Conservation (phyloP, 2,113 vertebrate species). For the Eptesicus fuscus region DNA sequence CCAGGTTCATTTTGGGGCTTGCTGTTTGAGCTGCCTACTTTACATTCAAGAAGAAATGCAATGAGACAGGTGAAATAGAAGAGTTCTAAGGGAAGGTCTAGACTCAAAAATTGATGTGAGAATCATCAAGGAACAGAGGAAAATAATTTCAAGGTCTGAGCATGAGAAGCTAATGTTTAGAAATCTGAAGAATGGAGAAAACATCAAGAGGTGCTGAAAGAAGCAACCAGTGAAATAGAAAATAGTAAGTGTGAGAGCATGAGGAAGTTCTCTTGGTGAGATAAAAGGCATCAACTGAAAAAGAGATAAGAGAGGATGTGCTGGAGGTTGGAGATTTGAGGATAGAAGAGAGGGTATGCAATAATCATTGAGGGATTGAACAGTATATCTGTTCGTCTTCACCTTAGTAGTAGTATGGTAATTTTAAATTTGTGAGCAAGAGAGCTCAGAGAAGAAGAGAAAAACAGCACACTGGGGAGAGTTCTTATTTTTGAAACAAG, state of each 20-base stretch:
- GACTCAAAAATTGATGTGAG: neutral
- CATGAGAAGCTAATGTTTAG: neutral
- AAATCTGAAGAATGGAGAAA: neutral
- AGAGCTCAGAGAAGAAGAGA: neutral
- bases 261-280: neutral
- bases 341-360: neutral
- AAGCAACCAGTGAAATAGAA: neutral
- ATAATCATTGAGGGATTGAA: neutral
- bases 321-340: neutral
- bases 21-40: neutral
- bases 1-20: neutral
- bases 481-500: neutral
- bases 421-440: neutral
- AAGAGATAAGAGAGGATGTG: neutral
- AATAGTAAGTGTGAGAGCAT: neutral
- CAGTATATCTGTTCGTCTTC: neutral
- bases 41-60: neutral
- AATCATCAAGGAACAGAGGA: neutral
- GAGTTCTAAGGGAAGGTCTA: neutral
- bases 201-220: neutral
- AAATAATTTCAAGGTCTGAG: neutral
- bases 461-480: neutral
- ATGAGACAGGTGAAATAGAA: neutral
- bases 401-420: neutral
- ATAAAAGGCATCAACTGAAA: neutral